phyloP scores from a whole-genome alignment of 2,888 invertebrate species.

The Piscicola geometra region DNA sequence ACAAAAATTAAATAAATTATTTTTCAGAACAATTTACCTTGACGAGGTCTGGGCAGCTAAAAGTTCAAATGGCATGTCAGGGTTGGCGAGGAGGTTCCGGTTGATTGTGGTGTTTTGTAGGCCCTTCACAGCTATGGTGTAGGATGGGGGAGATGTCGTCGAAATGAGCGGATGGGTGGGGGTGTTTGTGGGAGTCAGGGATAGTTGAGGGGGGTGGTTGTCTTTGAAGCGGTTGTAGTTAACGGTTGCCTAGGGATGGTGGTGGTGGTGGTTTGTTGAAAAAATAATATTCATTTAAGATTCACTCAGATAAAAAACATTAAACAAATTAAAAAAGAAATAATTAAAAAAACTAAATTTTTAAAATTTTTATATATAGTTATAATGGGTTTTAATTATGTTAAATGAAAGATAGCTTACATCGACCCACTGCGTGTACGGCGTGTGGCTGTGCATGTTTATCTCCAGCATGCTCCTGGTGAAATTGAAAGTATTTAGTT shows the following conservation, averaged over 20 bases:
- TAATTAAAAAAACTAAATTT: no score
- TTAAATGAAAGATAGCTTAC: no score
- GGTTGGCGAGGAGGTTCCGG: slow-evolving; percentile 74
- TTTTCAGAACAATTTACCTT: no score
- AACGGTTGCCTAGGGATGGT: slow-evolving; percentile 37
- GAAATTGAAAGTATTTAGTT: no score
- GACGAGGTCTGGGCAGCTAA: slow-evolving; percentile 81
- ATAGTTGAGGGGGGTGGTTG: slow-evolving; percentile 42
- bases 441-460: slow-evolving; percentile 83
- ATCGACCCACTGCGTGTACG: slow-evolving; percentile 63
- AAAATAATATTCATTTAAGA: no score
- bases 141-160: slow-evolving; percentile 51
- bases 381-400: no score
- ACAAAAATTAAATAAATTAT: no score
- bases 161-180: slow-evolving; percentile 45
- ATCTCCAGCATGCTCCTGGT: slow-evolving; percentile 73
- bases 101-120: slow-evolving; percentile 87
- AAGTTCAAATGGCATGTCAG: slow-evolving; percentile 69
- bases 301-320: no score
- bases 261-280: slow-evolving; percentile 45
- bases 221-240: slow-evolving; percentile 47
- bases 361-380: no score
- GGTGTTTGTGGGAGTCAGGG: slow-evolving; percentile 32
- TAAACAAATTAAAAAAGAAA: no score
- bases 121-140: slow-evolving; percentile 84